A percentile compares a stretch with the other conserved stretches of the same genome.
phyloP scores from a whole-genome alignment of 1,140 invertebrate genomes.

The Elysia chlorotica region DNA sequence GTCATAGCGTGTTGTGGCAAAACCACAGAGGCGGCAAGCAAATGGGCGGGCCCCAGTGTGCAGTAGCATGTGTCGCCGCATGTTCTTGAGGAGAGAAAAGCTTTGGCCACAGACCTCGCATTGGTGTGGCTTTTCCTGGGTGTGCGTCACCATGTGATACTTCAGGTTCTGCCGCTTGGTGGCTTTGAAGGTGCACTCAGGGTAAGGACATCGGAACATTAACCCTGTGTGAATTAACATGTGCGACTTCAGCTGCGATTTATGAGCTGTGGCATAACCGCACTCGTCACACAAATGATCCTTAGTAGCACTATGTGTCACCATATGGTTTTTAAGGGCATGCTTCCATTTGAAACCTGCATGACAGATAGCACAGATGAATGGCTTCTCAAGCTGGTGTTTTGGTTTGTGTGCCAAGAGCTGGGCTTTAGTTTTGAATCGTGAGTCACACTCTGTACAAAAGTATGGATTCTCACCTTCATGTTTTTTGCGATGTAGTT shows the following conservation, averaged over 20 bases:
- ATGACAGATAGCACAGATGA: constrained; percentile 67
- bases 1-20: constrained; percentile 66
- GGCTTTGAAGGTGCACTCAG: constrained; percentile 62
- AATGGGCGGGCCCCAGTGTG: constrained; percentile 42
- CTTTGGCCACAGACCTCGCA: constrained; percentile 69
- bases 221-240: constrained; percentile 67
- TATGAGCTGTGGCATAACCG: constrained; percentile 67
- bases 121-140: constrained; percentile 69
- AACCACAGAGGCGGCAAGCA: constrained; percentile 62
- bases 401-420: constrained; percentile 66
- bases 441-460: constrained; percentile 64
- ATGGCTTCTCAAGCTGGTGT: constrained; percentile 65
- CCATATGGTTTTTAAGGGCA: constrained; percentile 66
- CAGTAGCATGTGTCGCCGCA: constrained; percentile 53
- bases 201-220: constrained; percentile 64
- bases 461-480: constrained; percentile 65
- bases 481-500: constrained; percentile 64
- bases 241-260: constrained; percentile 68
- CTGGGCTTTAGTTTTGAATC: constrained; percentile 66
- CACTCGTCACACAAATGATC: constrained; percentile 68
- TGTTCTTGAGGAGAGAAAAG: constrained; percentile 55
- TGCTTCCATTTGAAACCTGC: constrained; percentile 69
- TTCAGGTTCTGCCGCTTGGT: constrained; percentile 64
- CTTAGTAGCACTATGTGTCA: constrained; percentile 65
- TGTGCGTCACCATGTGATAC: constrained; percentile 65